Evolutionary conservation across 2,888 invertebrate genomes (phyloP).

Genomic region (Kuschelorhynchus macadamiae): DNA sequence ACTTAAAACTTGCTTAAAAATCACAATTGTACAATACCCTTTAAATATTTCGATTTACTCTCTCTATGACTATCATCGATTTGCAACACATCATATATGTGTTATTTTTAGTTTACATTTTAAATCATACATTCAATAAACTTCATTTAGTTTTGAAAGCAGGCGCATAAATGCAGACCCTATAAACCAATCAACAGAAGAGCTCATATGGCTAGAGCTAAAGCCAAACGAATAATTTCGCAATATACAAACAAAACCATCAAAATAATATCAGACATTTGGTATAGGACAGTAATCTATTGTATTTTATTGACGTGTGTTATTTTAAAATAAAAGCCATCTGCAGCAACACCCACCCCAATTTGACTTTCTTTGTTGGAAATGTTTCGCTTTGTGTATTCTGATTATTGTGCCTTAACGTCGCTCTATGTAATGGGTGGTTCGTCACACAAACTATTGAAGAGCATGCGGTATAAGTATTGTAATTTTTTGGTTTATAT

Average conservation of each 20-base stretch:
- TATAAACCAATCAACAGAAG: no score
- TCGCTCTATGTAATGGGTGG: background rate
- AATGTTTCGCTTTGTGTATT: conserved; percentile 41
- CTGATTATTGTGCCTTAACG: conserved; percentile 36
- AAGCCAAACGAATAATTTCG: no score
- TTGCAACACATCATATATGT: no score
- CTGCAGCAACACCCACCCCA: conserved; percentile 46
- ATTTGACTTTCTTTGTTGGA: conserved; percentile 46
- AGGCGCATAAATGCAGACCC: no score
- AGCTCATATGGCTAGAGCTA: no score
- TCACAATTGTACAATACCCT: no score
- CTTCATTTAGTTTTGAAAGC: no score
- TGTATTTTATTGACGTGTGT: conserved; percentile 48
- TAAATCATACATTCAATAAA: no score
- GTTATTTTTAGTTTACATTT: no score
- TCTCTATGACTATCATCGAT: no score
- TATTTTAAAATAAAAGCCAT: conserved; percentile 45
- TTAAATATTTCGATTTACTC: no score
- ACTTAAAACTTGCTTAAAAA: no score
- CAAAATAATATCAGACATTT: conserved; percentile 55
- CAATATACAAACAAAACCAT: conserved; percentile 16
- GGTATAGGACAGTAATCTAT: conserved; percentile 52
- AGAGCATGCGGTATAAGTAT: background rate
- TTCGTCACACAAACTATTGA: background rate
- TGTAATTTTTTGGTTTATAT: background rate